Evolutionary conservation across 1,140 invertebrate species (phyloP), one percentile per base, ranked within the genome.

Genomic region (Myzus persicae): DNA sequence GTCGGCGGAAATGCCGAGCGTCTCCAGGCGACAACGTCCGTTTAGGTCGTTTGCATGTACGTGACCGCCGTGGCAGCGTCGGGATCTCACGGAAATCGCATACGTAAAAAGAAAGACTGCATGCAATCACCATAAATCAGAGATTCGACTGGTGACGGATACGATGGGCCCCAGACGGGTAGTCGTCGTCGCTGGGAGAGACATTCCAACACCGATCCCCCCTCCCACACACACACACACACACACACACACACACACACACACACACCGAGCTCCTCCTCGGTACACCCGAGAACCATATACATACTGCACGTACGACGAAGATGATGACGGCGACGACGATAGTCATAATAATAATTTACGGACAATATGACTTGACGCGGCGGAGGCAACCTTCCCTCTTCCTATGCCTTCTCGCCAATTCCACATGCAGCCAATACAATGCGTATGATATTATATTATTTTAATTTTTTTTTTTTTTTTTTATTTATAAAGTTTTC

Each of bases 111-210:
- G 38, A 40, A 42, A 26, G 14, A 38, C 54, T 59, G 54, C 59
- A 67, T 67, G 59, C 40, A 85, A 85, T 85, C 82, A 42, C 40
- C 82, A 42, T 85, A 85, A 85, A 85, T 85, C 82, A 85, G 38
- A 40, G 40, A 85, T 42, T 26, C 82, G 82, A 42, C 40, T 31
- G 82, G 82, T 42, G 40, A 42, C 82, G 26, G 38, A 24, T 31
- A 42, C 38, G 38, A 40, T 84, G 38, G 81, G 36, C 81, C 2
- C 38, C 81, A 84, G 81, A 84, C 81, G 36, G 22, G 31, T 14
- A 20, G 36, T 81, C 18, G 81, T 84, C 81, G 81, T 84, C 38
- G 38, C 22, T 36, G 81, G 36, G 7, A 84, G n/a, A 81, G 38
- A 84, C 81, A 84, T 84, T 84, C 38, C 38, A 40, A 84, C 81